These are phyloP conservation scores for Siderastrea siderea DNA, from an alignment of 92 coral and sea anemone species.

Conservation along the genomic window DNA sequence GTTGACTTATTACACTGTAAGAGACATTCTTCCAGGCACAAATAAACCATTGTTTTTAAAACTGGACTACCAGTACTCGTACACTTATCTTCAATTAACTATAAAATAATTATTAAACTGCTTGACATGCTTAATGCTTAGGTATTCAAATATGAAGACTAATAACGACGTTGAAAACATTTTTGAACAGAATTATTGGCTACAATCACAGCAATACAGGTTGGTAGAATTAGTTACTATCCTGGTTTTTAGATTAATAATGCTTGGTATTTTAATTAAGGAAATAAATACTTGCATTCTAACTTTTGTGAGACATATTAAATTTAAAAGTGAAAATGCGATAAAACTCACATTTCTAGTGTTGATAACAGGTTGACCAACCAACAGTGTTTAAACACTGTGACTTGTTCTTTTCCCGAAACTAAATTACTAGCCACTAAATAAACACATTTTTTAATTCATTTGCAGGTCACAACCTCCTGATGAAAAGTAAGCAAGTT, in stretches of 20 bases:
- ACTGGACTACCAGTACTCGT: too few species aligned
- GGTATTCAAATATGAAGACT: constrained; percentile 2
- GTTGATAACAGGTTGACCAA: too few species aligned
- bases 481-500: constrained; percentile 76
- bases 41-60: too few species aligned
- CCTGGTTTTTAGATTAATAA: not conserved
- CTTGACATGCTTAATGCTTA: not conserved
- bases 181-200: not conserved
- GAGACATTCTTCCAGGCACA: too few species aligned
- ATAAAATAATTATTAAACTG: not conserved
- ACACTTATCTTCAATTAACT: not conserved
- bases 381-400: not conserved
- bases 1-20: too few species aligned
- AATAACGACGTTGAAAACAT: not conserved
- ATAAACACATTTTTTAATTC: not conserved
- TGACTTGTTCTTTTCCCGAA: not conserved
- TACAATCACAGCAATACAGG: not conserved
- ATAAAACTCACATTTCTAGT: too few species aligned
- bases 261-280: not conserved
- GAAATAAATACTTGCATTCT: not conserved
- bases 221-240: not conserved
- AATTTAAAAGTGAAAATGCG: too few species aligned
- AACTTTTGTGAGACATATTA: too few species aligned
- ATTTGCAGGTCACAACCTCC: constrained; percentile 69
- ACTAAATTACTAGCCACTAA: not conserved